Percentiles rank a stretch among this genome's conserved stretches.
Evolutionary conservation across 2,113 vertebrate genomes (phyloP).

Genomic region (Eidolon helvum): DNA sequence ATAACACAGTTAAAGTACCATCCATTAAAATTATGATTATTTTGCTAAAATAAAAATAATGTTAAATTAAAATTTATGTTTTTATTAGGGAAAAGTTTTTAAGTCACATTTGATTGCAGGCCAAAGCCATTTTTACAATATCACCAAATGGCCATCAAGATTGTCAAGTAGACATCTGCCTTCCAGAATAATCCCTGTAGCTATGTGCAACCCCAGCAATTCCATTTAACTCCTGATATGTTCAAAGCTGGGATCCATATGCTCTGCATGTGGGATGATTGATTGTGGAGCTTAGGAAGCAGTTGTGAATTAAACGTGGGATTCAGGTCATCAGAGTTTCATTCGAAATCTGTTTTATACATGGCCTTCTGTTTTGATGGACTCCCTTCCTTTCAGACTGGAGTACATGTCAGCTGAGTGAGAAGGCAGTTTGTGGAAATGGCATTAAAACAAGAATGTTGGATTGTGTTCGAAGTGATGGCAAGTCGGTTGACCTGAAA

Average conservation of each 20-base stretch:
- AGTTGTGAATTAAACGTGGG: constrained; percentile 61
- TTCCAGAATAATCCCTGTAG: constrained; percentile 47
- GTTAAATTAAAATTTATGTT: not conserved
- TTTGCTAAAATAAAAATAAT: constrained; percentile 14
- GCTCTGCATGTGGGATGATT: constrained; percentile 52
- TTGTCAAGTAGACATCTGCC: constrained; percentile 58
- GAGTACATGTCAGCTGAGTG: constrained; percentile 98
- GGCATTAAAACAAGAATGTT: constrained; percentile 97
- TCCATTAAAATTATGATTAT: not conserved
- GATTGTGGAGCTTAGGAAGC: constrained; percentile 62
- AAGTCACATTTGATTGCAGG: constrained; percentile 19
- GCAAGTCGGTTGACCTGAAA: constrained; percentile 95
- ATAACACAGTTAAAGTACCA: not conserved
- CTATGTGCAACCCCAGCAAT: constrained; percentile 45
- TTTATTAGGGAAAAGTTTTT: not conserved
- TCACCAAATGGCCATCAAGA: constrained; percentile 13
- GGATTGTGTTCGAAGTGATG: constrained; percentile 97
- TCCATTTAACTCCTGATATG: constrained; percentile 54
- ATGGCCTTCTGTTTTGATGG: constrained; percentile 39
- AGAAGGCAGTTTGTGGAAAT: constrained; percentile 93
- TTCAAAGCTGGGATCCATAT: constrained; percentile 60
- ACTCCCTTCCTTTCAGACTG: constrained; percentile 88
- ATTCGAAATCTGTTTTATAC: constrained; percentile 38
- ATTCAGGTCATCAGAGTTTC: constrained; percentile 49
- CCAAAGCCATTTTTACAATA: not conserved